A percentile compares a stretch with the other conserved stretches of the same genome.
Conservation (phyloP, 2,888 invertebrate species). For the Meghimatium bilineatum region DNA sequence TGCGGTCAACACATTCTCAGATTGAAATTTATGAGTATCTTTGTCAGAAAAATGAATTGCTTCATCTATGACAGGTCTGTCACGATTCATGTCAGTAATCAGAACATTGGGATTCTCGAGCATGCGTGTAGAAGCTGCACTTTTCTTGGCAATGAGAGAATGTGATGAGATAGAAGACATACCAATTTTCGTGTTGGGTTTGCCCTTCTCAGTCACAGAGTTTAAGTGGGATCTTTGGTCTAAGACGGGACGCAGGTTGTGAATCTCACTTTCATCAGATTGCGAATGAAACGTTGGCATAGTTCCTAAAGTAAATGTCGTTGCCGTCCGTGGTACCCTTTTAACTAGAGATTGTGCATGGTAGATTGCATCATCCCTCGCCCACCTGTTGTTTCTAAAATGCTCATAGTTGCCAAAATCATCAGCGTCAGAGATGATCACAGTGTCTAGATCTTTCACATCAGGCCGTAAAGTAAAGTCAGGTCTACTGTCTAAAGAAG, state of each 20-base stretch:
- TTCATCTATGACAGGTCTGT: not conserved
- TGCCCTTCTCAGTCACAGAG: not conserved
- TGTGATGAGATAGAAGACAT: no score
- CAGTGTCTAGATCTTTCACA: not conserved
- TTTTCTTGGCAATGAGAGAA: not conserved
- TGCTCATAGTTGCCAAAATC: not conserved
- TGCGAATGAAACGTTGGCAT: no score
- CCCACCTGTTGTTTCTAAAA: not conserved
- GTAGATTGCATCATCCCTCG: not conserved
- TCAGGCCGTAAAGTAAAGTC: not conserved
- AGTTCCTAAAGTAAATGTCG: no score
- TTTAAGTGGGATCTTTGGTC: not conserved
- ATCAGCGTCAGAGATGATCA: not conserved
- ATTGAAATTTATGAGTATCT: no score
- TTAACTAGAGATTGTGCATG: no score
- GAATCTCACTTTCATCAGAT: not conserved
- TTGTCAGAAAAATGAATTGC: not conserved
- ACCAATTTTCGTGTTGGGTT: no score
- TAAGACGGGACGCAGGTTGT: not conserved
- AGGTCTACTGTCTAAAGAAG: not conserved
- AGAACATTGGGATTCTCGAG: not conserved
- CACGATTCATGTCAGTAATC: not conserved
- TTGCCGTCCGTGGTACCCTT: no score
- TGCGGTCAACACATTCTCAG: not conserved
- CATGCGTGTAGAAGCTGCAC: not conserved